phyloP scores from a whole-genome alignment of 2,888 invertebrate genomes.

The Eurytoma adleriae region DNA sequence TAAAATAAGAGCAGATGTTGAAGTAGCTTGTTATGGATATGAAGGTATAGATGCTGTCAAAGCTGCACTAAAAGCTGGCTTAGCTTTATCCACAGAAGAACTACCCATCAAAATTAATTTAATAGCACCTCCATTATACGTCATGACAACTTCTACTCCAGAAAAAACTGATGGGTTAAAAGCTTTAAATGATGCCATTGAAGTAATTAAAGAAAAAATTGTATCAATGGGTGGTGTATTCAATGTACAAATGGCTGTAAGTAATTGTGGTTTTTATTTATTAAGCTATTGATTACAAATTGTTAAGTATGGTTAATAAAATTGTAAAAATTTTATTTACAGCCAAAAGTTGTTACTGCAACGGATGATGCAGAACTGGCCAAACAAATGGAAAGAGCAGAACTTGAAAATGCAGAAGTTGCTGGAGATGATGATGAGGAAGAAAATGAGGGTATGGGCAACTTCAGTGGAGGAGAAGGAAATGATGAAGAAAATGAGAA shows the following conservation, averaged over 20 bases:
- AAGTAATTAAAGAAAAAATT: conserved; percentile 90
- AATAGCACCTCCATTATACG: conserved; percentile 98
- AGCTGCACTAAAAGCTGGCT: conserved; percentile 91
- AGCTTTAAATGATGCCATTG: conserved; percentile 92
- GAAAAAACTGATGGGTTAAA: conserved; percentile 96
- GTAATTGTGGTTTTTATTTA: conserved; percentile 67
- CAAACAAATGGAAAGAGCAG: conserved; percentile 94
- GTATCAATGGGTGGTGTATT: conserved; percentile 92
- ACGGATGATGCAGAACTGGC: conserved; percentile 97
- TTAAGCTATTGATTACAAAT: neutral
- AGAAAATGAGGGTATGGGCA: conserved; percentile 82
- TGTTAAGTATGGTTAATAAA: neutral
- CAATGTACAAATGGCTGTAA: conserved; percentile 94
- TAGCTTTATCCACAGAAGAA: conserved; percentile 93
- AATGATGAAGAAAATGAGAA: conserved; percentile 71
- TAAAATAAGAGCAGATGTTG: conserved; percentile 94
- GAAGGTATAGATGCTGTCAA: conserved; percentile 99
- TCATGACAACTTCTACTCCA: conserved; percentile 98
- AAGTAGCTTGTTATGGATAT: conserved; percentile 96
- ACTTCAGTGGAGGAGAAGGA: conserved; percentile 76
- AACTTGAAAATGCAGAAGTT: conserved; percentile 95
- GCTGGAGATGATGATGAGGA: conserved; percentile 93
- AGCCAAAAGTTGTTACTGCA: conserved; percentile 99
- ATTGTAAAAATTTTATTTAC: conserved; percentile 46
- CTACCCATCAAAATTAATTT: conserved; percentile 99